Percentiles rank a stretch among this genome's conserved stretches.
Evolutionary conservation across 2,888 invertebrate genomes (phyloP).

Genomic region (Drosophila flavopinicola): DNA sequence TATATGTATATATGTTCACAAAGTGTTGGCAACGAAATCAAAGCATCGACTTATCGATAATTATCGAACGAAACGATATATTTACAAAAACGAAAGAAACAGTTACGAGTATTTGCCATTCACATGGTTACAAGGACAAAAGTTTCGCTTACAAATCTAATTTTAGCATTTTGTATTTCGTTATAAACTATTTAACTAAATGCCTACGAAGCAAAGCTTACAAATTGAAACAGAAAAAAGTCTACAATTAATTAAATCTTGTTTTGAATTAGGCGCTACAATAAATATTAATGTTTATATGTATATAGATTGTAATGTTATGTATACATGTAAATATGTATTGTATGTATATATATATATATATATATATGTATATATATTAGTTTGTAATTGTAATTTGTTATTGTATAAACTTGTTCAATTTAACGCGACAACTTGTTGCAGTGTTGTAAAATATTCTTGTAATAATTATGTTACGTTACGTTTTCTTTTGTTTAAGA

Average conservation of each 20-base stretch:
- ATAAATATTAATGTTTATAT: slow-evolving; percentile 67
- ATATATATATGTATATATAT: slow-evolving; percentile 24
- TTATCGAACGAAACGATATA: slow-evolving; percentile 59
- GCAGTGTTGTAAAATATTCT: slow-evolving; percentile 48
- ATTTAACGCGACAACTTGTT: slow-evolving; percentile 63
- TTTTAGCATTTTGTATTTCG: slow-evolving; percentile 30
- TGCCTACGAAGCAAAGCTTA: slow-evolving; percentile 78
- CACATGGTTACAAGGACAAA: slow-evolving; percentile 44
- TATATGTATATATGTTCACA: too few relatives aligned
- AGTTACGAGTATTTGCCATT: slow-evolving; percentile 59
- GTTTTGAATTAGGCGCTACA: slow-evolving; percentile 62
- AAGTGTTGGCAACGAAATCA: slow-evolving; percentile 72
- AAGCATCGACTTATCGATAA: slow-evolving; percentile 20
- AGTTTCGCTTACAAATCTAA: slow-evolving; percentile 49
- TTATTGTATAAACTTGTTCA: slow-evolving; percentile 51
- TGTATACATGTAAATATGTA: slow-evolving; percentile 7
- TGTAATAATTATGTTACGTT: slow-evolving; percentile 36
- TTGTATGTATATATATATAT: slow-evolving; percentile 14
- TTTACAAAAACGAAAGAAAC: slow-evolving; percentile 58
- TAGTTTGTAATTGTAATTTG: slow-evolving; percentile 36
- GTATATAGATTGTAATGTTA: slow-evolving; percentile 19
- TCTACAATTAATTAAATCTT: slow-evolving; percentile 54
- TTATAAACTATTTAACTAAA: slow-evolving; percentile 69
- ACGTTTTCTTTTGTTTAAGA: slow-evolving; percentile 33
- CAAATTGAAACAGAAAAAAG: slow-evolving; percentile 61